A percentile compares a stretch with the other conserved stretches of the same genome.
Evolutionary conservation across 2,888 invertebrate genomes (phyloP).

Genomic region (Orchestes rusci): DNA sequence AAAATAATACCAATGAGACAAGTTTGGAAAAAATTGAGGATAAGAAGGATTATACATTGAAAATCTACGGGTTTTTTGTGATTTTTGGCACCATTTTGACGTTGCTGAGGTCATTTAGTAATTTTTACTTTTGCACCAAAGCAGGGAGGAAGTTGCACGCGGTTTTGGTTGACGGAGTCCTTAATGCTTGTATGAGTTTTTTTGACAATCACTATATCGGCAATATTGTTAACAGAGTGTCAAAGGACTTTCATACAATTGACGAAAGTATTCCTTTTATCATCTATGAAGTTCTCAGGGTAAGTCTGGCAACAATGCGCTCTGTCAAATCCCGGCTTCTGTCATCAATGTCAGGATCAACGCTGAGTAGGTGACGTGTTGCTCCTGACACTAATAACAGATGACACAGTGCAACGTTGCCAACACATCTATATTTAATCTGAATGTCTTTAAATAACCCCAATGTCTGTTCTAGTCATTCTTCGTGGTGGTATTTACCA

Average conservation of each 20-base stretch:
- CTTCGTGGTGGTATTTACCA: conserved; percentile 59
- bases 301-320: too few species aligned
- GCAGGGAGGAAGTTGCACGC: conserved; percentile 47
- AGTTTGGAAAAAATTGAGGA: too few species aligned
- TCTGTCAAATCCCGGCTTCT: too few species aligned
- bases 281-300: conserved; percentile 30
- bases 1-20: too few species aligned
- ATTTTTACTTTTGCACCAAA: conserved; percentile 29
- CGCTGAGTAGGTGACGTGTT: too few species aligned
- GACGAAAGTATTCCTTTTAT: conserved; percentile 45
- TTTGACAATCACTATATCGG: conserved; percentile 39
- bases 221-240: conserved; percentile 53
- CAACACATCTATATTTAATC: not conserved
- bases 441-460: not conserved
- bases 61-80: too few species aligned
- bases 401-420: too few species aligned
- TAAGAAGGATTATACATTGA: too few species aligned
- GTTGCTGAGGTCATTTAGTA: conserved; percentile 23
- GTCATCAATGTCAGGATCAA: too few species aligned
- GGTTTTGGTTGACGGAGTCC: conserved; percentile 50
- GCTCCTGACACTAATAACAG: too few species aligned
- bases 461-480: conserved; percentile 45
- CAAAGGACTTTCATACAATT: conserved; percentile 59
- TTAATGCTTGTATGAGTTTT: conserved; percentile 48
- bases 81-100: conserved; percentile 20